Conservation (phyloP, 2,797 vertebrate genomes). For the Botia kubotai region DNA sequence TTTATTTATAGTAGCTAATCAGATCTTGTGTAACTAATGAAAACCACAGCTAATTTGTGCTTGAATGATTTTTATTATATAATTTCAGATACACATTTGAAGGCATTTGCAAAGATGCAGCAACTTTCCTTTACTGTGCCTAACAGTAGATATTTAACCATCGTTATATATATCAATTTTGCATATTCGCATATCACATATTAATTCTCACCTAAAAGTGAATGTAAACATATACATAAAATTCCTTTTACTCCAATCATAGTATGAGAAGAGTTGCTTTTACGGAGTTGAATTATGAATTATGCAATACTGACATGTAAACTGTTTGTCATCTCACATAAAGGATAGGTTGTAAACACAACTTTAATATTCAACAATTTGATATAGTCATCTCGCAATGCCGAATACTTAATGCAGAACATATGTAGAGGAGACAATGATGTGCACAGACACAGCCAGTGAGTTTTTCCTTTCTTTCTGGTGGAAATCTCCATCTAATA, state of each 20-base stretch:
- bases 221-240: constrained; percentile 11
- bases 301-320: neutral
- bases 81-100: constrained; percentile 18
- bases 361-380: neutral
- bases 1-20: neutral
- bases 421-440: neutral
- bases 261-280: neutral
- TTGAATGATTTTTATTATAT: constrained; percentile 8
- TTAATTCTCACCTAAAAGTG: neutral
- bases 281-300: constrained; percentile 5
- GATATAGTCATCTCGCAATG: constrained; percentile 13
- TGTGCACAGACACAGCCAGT: neutral
- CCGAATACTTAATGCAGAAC: constrained; percentile 23
- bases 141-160: neutral
- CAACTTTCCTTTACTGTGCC: constrained; percentile 8
- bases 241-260: neutral
- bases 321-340: neutral
- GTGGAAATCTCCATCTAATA: neutral
- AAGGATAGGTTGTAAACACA: constrained; percentile 4
- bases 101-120: constrained; percentile 30
- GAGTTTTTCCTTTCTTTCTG: neutral
- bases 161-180: neutral
- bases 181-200: neutral
- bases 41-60: neutral
- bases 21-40: neutral